phyloP scores from a whole-genome alignment of 2,113 vertebrate genomes.

The Micronycteris hirsuta region DNA sequence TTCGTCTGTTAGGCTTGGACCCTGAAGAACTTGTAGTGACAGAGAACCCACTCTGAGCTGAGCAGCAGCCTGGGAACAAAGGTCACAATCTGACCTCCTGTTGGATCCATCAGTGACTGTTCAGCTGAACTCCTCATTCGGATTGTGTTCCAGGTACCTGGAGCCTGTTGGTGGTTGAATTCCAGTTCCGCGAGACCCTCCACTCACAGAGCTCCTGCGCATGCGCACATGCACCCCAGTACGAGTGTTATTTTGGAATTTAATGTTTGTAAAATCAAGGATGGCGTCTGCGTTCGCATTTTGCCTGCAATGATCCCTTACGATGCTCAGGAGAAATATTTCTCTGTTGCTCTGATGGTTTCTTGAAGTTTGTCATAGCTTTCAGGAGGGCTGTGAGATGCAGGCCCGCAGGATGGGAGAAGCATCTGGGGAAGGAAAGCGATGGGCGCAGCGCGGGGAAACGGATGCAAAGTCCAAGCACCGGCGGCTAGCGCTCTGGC shows the following conservation, averaged over 20 bases:
- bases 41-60: not conserved
- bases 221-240: rapidly evolving
- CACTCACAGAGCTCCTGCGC: too few relatives aligned
- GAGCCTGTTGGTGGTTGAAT: not conserved
- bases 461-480: rapidly evolving
- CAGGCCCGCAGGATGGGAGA: not conserved
- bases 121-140: not conserved
- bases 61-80: rapidly evolving
- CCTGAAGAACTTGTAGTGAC: not conserved
- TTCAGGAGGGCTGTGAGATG: not conserved
- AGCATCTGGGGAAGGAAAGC: not conserved
- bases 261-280: not conserved
- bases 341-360: not conserved
- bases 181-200: too few relatives aligned
- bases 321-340: not conserved
- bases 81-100: not conserved
- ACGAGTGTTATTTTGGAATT: not conserved
- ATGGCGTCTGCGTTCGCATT: not conserved
- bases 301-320: not conserved
- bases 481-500: rapidly evolving
- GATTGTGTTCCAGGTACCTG: not conserved
- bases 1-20: not conserved
- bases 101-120: not conserved
- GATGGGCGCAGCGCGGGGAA: not conserved
- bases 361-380: not conserved